These are phyloP conservation scores for Drosophila lacertosa DNA, from an alignment of 1,140 invertebrate genomes.

Conservation along the genomic window DNA sequence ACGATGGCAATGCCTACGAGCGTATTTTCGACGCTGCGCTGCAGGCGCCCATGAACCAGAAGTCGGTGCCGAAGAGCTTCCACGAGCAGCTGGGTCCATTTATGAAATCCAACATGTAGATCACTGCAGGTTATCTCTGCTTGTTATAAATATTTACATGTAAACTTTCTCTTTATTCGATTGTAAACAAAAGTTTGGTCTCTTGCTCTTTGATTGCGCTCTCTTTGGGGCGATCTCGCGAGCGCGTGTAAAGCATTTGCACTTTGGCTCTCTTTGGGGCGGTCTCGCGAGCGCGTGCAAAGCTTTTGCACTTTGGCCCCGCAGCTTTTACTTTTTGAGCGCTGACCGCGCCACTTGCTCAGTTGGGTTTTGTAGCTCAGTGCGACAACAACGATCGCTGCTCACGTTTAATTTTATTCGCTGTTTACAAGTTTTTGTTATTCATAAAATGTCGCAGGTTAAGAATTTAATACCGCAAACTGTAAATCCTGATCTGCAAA, in stretches of 20 bases:
- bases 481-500: constrained; percentile 87
- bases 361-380: constrained; percentile 40
- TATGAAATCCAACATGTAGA: constrained; percentile 88
- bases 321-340: constrained; percentile 35
- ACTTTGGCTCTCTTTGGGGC: neutral
- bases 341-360: constrained; percentile 18
- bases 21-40: constrained; percentile 92
- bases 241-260: neutral
- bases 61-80: constrained; percentile 90
- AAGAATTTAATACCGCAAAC: constrained; percentile 65
- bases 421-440: constrained; percentile 3
- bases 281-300: neutral
- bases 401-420: constrained; percentile 3
- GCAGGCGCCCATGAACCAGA: constrained; percentile 93
- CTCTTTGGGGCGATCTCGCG: constrained; percentile 2
- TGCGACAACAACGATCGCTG: constrained; percentile 31
- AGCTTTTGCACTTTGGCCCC: constrained; percentile 54
- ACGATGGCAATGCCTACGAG: constrained; percentile 96
- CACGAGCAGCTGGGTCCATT: constrained; percentile 91
- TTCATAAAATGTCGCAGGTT: constrained; percentile 53
- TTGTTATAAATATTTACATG: neutral
- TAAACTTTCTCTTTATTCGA: constrained; percentile 13
- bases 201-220: constrained; percentile 4
- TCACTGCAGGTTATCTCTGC: neutral
- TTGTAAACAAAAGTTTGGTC: constrained; percentile 8